A percentile compares a stretch with the other conserved stretches of the same genome.
Conservation (phyloP, 2,113 vertebrate genomes). For the Poecile atricapillus region DNA sequence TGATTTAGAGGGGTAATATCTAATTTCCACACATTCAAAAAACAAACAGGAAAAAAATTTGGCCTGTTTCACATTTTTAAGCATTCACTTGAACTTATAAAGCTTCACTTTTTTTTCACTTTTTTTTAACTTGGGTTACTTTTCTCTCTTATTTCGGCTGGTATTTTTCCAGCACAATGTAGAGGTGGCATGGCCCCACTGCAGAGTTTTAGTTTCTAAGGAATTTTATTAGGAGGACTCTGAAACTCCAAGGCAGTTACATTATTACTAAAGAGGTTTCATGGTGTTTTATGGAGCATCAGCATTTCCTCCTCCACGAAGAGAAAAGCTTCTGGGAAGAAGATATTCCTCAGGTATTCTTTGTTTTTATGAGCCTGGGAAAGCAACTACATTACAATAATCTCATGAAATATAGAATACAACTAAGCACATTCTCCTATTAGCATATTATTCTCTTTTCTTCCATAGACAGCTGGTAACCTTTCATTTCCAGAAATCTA, state of each 20-base stretch:
- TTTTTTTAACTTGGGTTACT: background rate
- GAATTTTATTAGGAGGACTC: background rate
- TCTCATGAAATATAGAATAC: conserved; percentile 59
- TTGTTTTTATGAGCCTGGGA: background rate
- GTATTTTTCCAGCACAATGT: background rate
- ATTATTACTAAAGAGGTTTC: background rate
- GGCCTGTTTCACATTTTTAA: background rate
- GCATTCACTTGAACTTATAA: background rate
- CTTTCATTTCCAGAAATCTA: conserved; percentile 44
- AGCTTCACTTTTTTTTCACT: background rate
- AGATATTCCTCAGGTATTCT: background rate
- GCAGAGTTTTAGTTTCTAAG: background rate
- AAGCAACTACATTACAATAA: conserved; percentile 29
- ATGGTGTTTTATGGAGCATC: background rate
- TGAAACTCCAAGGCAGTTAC: background rate
- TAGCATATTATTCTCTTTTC: conserved; percentile 26
- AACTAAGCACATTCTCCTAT: conserved; percentile 39
- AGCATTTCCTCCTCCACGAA: background rate
- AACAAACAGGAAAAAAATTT: background rate
- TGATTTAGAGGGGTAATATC: background rate
- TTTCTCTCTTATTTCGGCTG: background rate
- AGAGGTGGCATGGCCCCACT: background rate
- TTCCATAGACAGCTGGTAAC: conserved; percentile 30
- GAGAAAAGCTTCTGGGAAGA: background rate
- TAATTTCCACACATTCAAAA: background rate